Evolutionary conservation across 2,888 invertebrate species (phyloP).

Genomic region (Chymomyza procnemis): DNA sequence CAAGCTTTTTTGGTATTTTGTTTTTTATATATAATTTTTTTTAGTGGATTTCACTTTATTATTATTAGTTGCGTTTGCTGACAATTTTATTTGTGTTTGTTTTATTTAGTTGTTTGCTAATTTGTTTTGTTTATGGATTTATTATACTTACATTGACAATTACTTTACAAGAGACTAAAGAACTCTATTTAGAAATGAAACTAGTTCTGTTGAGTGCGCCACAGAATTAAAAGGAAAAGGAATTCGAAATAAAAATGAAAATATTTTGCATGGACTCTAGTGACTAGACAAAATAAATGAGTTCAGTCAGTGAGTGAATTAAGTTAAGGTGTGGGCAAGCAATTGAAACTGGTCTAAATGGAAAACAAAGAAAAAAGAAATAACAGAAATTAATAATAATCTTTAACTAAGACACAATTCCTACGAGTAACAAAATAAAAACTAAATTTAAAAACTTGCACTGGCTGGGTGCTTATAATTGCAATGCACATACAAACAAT

Average conservation of each 20-base stretch:
- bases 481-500: constrained; percentile 61
- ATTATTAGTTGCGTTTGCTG: constrained; percentile 33
- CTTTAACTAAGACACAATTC: constrained; percentile 56
- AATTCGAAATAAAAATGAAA: constrained; percentile 33
- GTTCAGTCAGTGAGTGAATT: constrained; percentile 27
- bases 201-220: constrained; percentile 39
- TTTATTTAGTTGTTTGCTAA: constrained; percentile 21
- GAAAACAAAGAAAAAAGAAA: neutral
- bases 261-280: constrained; percentile 25
- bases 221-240: constrained; percentile 29
- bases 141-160: constrained; percentile 66
- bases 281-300: constrained; percentile 31
- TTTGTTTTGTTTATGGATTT: constrained; percentile 27
- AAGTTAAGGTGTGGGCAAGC: constrained; percentile 47
- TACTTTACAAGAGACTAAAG: constrained; percentile 62
- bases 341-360: constrained; percentile 23
- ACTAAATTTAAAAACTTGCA: constrained; percentile 34
- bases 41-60: constrained; percentile 40
- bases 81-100: constrained; percentile 30
- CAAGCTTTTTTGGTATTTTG: constrained; percentile 62
- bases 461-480: constrained; percentile 50
- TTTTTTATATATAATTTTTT: constrained; percentile 20
- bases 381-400: neutral
- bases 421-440: constrained; percentile 13
- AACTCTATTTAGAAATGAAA: constrained; percentile 34